phyloP scores from a whole-genome alignment of 2,113 vertebrate species.

The Scytalopus superciliaris region DNA sequence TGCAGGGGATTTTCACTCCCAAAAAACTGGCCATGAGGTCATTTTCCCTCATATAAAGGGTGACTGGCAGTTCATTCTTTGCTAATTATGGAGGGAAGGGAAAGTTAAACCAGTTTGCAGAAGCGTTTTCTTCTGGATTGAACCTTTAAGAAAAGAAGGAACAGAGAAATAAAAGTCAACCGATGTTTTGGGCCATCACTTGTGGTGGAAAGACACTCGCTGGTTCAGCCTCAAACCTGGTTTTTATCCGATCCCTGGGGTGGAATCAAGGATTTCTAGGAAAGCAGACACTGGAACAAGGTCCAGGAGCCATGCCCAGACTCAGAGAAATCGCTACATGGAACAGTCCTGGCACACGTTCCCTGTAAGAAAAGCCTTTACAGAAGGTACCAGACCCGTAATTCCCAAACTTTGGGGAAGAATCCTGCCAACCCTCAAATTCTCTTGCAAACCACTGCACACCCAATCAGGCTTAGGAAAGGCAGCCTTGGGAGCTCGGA shows the following conservation, averaged over 20 bases:
- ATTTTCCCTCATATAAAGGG: conserved; percentile 5
- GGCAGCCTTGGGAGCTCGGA: conserved; percentile 25
- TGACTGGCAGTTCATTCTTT: conserved; percentile 26
- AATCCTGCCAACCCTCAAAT: conserved; percentile 44
- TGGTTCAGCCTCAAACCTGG: not conserved
- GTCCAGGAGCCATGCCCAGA: not conserved
- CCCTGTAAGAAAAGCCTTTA: not conserved
- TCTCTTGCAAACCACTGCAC: conserved; percentile 32
- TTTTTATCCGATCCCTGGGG: not conserved
- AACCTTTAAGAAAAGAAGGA: not conserved
- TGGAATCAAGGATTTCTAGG: conserved; percentile 1
- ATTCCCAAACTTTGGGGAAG: not conserved
- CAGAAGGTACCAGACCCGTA: conserved; percentile 10
- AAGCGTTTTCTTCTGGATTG: not conserved
- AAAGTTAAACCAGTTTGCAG: not conserved
- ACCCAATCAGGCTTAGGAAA: conserved; percentile 7
- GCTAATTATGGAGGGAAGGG: not conserved
- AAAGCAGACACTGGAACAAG: conserved; percentile 12
- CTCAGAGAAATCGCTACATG: not conserved
- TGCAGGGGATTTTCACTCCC: conserved; percentile 46
- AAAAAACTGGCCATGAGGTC: not conserved
- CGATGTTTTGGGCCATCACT: not conserved
- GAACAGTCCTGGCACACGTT: not conserved
- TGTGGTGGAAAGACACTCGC: not conserved
- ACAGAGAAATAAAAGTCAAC: not conserved